Percentiles rank a stretch among this genome's conserved stretches.
These are phyloP conservation scores for Aulostomus chinensis DNA, from an alignment of 2,797 vertebrate species.

Conservation along the genomic window DNA sequence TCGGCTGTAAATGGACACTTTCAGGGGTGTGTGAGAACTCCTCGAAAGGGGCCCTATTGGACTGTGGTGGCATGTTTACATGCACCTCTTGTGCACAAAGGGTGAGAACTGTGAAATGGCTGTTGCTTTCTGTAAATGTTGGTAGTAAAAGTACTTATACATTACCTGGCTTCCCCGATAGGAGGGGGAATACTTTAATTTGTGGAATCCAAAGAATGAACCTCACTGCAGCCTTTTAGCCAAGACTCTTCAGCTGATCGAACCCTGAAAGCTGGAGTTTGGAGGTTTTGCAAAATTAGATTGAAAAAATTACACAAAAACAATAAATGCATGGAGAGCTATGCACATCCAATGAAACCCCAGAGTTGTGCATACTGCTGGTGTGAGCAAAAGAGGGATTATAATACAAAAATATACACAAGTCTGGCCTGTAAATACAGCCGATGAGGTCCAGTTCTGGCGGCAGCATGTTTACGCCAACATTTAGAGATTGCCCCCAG, in stretches of 20 bases:
- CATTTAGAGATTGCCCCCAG: conserved; percentile 34
- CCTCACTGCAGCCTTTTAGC: conserved; percentile 22
- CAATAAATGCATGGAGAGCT: neutral
- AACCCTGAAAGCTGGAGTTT: conserved; percentile 47
- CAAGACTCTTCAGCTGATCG: conserved; percentile 50
- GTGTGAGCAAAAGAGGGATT: conserved; percentile 4
- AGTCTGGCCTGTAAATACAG: conserved; percentile 47
- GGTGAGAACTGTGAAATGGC: too few relatives aligned
- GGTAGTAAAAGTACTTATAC: conserved; percentile 24
- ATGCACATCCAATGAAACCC: conserved; percentile 11
- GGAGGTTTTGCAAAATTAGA: conserved; percentile 41
- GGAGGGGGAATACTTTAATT: conserved; percentile 15
- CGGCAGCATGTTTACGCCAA: conserved; percentile 70
- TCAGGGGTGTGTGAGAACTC: conserved; percentile 35
- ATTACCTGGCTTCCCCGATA: conserved; percentile 29
- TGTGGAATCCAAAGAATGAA: conserved; percentile 46
- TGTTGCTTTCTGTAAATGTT: conserved; percentile 4
- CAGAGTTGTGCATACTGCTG: conserved; percentile 30
- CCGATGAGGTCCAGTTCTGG: conserved; percentile 46
- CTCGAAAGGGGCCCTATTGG: conserved; percentile 18
- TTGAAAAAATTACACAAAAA: conserved; percentile 31
- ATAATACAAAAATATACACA: conserved; percentile 48
- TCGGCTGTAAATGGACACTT: conserved; percentile 33
- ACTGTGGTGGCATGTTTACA: conserved; percentile 14
- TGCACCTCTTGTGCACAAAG: neutral